Base-by-base conservation (phyloP, 2,888 invertebrate species). In the Andrena camellia region DNA sequence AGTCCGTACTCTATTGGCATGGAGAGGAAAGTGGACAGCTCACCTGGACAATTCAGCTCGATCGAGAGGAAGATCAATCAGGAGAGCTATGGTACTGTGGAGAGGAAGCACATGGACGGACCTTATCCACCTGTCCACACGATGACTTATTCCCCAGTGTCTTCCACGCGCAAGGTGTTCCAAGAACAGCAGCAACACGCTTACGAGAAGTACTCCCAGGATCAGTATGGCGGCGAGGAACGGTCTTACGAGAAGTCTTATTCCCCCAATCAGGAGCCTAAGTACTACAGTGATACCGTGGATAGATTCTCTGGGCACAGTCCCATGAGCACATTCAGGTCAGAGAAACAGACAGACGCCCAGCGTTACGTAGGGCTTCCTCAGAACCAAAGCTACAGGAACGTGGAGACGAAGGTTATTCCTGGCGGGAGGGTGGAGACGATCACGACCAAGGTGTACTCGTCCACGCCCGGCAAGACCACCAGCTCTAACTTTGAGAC, bases 391-490 rank as follows among this genome's bases (percentile, higher is more conserved):
- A 89, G 83, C 0, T 88, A 86, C 60, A 91, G 86, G 35, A 92
- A 90, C 67, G 66, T 91, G 13, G 96, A 96, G 74, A 95, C 95
- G 0, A 95, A 95, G 78, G 94, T 95, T 50, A 94, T 95, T 62
- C 96, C 96, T 0, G 95, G 95, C 50, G 95, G 95, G 0, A 95
- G 95, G 0, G 94, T 95, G 66, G 95, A 95, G 79, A 94, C 95
- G 0, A 95, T 95, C 0, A 95, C 95, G 0, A 95, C 95, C 0
- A 95, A 95, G 76, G 94, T 95, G 0, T 95, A 95, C 90, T 95
- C 95, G 75, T 95, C 95, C 0, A 95, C 95, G 0, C 95, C 95
- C 0, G 95, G 95, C 0, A 95, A 95, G 70, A 90, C 95, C 8
- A 95, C 94, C 0, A 95, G 94, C 4, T 95, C 95, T 0, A 95